These are phyloP conservation scores for Rallus crepitans DNA, from an alignment of 2,797 vertebrate genomes.

Conservation along the genomic window DNA sequence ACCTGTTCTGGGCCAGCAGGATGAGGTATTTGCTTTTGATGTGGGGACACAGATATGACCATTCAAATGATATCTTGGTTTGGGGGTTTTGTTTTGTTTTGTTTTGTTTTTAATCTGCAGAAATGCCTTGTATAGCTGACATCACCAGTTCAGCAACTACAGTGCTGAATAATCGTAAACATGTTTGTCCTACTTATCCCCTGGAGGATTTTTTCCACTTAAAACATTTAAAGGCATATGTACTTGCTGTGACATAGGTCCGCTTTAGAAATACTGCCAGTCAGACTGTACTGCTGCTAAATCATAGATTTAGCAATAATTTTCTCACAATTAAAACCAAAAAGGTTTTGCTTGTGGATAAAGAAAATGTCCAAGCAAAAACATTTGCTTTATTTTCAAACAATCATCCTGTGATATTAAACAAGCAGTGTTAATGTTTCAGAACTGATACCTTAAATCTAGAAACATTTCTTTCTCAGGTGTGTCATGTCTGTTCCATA, in stretches of 20 bases:
- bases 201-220: slow-evolving; percentile 46
- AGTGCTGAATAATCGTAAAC: slow-evolving; percentile 60
- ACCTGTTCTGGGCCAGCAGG: not conserved
- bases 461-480: not conserved
- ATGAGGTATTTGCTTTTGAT: not conserved
- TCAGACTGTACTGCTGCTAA: not conserved
- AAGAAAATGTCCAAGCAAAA: not conserved
- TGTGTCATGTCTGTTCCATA: not conserved
- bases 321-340: not conserved
- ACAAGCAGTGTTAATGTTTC: not conserved
- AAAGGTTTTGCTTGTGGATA: not conserved
- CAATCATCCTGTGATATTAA: not conserved
- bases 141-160: slow-evolving; percentile 12
- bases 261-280: not conserved
- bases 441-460: not conserved
- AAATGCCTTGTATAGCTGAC: slow-evolving; percentile 12
- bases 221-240: slow-evolving; percentile 34
- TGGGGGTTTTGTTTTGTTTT: not conserved
- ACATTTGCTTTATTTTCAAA: not conserved
- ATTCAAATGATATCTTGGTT: not conserved
- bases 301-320: not conserved
- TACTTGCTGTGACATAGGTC: not conserved
- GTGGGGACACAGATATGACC: not conserved
- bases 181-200: slow-evolving; percentile 64
- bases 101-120: not conserved